phyloP scores from a whole-genome alignment of 2,888 invertebrate species.

The Noctua pronuba region DNA sequence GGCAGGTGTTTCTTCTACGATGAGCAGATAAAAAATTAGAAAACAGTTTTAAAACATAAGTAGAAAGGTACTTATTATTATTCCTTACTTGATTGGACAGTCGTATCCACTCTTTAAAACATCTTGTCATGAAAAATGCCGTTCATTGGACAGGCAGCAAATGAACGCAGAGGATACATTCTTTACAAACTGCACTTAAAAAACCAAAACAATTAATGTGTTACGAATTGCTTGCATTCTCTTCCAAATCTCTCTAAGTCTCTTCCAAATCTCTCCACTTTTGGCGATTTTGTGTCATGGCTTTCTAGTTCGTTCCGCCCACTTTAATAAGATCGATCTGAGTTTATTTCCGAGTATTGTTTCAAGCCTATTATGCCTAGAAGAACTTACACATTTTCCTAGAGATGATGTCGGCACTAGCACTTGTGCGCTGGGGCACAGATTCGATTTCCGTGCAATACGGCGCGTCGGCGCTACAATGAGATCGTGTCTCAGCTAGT shows the following conservation, averaged over 20 bases:
- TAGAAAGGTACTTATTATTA: neutral
- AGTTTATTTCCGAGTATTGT: neutral
- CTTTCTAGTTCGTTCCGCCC: neutral
- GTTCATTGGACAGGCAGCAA: neutral
- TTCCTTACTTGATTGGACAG: no score
- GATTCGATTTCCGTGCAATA: constrained; percentile 57
- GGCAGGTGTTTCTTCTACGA: neutral
- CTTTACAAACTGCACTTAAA: neutral
- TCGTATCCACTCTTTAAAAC: constrained; percentile 12
- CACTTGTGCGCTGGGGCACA: constrained; percentile 9
- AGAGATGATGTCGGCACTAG: neutral
- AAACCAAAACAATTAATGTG: neutral
- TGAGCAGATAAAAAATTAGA: neutral
- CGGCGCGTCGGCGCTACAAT: constrained; percentile 11
- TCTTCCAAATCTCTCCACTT: neutral
- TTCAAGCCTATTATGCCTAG: neutral
- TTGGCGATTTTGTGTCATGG: neutral
- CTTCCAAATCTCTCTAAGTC: no score
- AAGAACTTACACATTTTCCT: neutral
- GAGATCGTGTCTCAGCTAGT: constrained; percentile 29
- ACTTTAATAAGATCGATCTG: no score
- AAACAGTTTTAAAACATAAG: neutral
- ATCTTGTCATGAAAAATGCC: constrained; percentile 15
- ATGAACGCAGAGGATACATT: neutral
- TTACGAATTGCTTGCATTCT: neutral